Evolutionary conservation across 2,797 vertebrate genomes (phyloP).

Genomic region (Fundulus diaphanus): DNA sequence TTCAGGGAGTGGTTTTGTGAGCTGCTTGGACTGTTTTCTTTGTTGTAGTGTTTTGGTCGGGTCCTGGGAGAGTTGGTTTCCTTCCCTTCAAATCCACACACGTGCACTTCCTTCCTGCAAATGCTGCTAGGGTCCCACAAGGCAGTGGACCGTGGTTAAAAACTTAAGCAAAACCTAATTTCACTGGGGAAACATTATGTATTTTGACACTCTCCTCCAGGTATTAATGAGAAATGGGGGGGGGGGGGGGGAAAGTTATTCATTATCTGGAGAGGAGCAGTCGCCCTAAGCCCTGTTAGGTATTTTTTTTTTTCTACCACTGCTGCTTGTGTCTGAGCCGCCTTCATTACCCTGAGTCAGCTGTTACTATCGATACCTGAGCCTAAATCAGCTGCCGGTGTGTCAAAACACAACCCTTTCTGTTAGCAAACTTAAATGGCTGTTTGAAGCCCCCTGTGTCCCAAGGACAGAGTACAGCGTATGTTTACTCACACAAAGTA

Average conservation of each 20-base stretch:
- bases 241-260: not conserved
- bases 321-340: conserved; percentile 32
- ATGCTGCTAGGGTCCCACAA: conserved; percentile 49
- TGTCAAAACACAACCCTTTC: conserved; percentile 64
- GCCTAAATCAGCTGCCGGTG: conserved; percentile 50
- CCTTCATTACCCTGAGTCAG: conserved; percentile 56
- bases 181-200: not conserved
- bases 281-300: conserved; percentile 48
- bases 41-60: conserved; percentile 61
- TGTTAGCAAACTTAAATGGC: conserved; percentile 34
- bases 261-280: conserved; percentile 11
- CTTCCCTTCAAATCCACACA: conserved; percentile 72
- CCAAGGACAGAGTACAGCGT: conserved; percentile 52
- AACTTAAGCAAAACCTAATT: conserved; percentile 15
- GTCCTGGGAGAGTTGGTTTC: conserved; percentile 72
- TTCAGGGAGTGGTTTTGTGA: conserved; percentile 52
- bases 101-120: conserved; percentile 81
- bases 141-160: conserved; percentile 5
- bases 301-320: conserved; percentile 43
- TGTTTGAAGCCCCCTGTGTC: conserved; percentile 36
- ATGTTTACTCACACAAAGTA: conserved; percentile 52
- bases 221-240: not conserved
- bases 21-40: conserved; percentile 66
- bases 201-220: not conserved
- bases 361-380: conserved; percentile 41